These are phyloP conservation scores for Chromoteleia sp. DNA, from an alignment of 2,888 invertebrate genomes.

Conservation along the genomic window DNA sequence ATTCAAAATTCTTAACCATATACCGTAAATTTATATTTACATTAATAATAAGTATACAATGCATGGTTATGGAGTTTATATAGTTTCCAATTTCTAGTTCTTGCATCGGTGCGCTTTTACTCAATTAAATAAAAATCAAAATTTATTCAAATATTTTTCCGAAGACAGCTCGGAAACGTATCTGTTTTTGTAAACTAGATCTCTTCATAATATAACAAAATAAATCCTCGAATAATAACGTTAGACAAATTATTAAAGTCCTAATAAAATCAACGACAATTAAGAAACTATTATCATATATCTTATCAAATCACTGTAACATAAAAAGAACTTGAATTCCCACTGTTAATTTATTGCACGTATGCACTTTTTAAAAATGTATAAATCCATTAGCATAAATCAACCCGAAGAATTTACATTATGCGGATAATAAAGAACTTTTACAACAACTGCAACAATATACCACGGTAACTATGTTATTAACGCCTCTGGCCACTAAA, in stretches of 20 bases:
- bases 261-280: not conserved
- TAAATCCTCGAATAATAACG: too few species aligned
- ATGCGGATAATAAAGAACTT: constrained; percentile 44
- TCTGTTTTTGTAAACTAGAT: too few species aligned
- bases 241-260: not conserved
- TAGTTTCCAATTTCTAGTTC: too few species aligned
- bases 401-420: constrained; percentile 41
- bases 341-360: constrained; percentile 10
- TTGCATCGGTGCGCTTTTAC: too few species aligned
- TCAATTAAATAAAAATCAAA: too few species aligned
- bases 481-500: constrained; percentile 54
- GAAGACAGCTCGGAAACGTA: too few species aligned
- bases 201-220: too few species aligned
- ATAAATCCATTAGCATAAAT: constrained; percentile 55
- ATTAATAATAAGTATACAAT: too few species aligned
- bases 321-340: constrained; percentile 15
- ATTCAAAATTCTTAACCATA: too few species aligned
- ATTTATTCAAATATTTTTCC: too few species aligned
- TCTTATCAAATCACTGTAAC: not conserved
- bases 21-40: too few species aligned
- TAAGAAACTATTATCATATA: constrained; percentile 2
- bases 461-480: constrained; percentile 40
- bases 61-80: too few species aligned
- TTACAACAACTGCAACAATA: constrained; percentile 48
- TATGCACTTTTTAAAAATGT: constrained; percentile 31